Evolutionary conservation across 1,140 invertebrate species (phyloP), one percentile per base, ranked within the genome.

Genomic region (Epicauta chinensis): DNA sequence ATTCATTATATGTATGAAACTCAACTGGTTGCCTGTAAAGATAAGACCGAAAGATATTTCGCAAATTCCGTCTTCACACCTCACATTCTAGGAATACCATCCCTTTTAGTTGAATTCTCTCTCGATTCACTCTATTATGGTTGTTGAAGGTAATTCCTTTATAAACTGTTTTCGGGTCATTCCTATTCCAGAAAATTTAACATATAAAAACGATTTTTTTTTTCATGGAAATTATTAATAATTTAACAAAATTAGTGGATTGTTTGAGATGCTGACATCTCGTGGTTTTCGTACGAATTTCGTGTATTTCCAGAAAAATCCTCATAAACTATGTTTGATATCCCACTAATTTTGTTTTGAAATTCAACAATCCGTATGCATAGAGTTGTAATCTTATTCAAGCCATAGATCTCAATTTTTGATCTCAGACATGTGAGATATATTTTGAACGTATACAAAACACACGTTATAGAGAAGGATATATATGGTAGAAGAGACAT

Each of bases 51-150:
- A 38, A 51, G 48, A 51, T 51, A 51, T 51, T 51, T 51, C 48
- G 48, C 48, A 51, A 51, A 51, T 51, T 51, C 48, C 48, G 39
- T 51, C 48, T 42, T 42, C 48, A 29, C 48, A 51, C 48, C 48
- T 51, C 48, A 34, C 48, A 51, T 51, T 51, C 48, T 38, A 15
- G 35, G 48, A 50, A 50, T 50, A 40, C 17, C 38, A 35, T 35
- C 38, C 40, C 37, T 34, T 41, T 40, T 47, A 23, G 16, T 11
- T 13, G 23, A 23, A 23, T 23, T 23, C 23, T 2, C 23, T 23
- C 23, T 23, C 23, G 2, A 23, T 7, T 23, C 23, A 5, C 23
- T n/a, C 45, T 37, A 47, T 47, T 47, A 47, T 38, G 14, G 29
- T 17, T 16, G n/a, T 36, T 13, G n/a, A 47, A 47, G 32, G 45